phyloP scores from a whole-genome alignment of 2,113 vertebrate genomes.

The Callipepla squamata region DNA sequence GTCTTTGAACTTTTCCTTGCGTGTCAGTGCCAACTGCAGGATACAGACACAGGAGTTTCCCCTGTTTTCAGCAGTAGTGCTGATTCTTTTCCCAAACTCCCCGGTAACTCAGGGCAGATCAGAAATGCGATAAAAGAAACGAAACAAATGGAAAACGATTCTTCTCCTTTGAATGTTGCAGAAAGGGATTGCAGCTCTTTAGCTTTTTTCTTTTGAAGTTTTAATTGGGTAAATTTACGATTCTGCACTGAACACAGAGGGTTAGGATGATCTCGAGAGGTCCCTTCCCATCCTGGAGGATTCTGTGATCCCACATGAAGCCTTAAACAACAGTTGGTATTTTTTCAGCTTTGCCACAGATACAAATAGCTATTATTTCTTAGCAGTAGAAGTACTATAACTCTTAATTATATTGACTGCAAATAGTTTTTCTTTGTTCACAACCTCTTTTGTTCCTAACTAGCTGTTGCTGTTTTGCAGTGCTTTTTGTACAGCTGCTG shows the following conservation, averaged over 20 bases:
- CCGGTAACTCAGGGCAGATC: background rate
- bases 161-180: background rate
- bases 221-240: background rate
- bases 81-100: background rate
- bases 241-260: background rate
- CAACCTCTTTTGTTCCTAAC: background rate
- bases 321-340: background rate
- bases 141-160: background rate
- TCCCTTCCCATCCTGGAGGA: background rate
- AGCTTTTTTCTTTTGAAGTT: background rate
- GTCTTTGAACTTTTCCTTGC: background rate
- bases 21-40: background rate
- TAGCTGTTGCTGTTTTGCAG: background rate
- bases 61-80: background rate
- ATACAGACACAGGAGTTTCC: background rate
- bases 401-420: conserved; percentile 7
- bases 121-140: background rate
- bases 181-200: background rate
- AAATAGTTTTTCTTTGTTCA: background rate
- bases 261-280: background rate
- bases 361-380: conserved; percentile 30
- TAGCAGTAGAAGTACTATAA: background rate
- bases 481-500: background rate
- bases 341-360: background rate
- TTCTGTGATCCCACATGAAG: background rate